Percentiles rank a stretch among this genome's conserved stretches.
Evolutionary conservation across 2,888 invertebrate genomes (phyloP).

Genomic region (Adelognathus sp.): DNA sequence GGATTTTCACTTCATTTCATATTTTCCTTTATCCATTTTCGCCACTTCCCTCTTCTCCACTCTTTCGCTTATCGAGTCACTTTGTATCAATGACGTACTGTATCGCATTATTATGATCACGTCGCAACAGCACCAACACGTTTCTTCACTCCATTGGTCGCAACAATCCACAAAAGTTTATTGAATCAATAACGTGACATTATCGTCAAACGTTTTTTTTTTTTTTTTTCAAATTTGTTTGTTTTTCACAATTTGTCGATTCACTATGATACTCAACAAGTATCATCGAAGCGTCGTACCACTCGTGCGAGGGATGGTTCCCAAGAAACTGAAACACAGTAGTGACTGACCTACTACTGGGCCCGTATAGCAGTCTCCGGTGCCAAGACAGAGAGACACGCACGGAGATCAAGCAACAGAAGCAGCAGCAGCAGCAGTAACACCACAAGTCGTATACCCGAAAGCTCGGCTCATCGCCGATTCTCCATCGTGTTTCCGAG

Average conservation of each 20-base stretch:
- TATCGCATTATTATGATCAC: background rate
- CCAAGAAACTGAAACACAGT: slow-evolving; percentile 69
- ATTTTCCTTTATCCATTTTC: background rate
- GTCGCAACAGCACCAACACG: background rate
- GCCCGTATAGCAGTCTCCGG: slow-evolving; percentile 54
- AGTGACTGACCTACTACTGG: slow-evolving; percentile 71
- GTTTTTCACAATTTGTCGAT: background rate
- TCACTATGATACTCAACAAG: slow-evolving; percentile 26
- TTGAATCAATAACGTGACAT: background rate
- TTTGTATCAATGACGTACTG: background rate
- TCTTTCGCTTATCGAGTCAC: background rate
- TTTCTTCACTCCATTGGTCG: background rate
- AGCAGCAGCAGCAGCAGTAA: slow-evolving; percentile 25
- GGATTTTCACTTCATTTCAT: background rate
- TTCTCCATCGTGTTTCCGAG: slow-evolving; percentile 34
- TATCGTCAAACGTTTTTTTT: background rate
- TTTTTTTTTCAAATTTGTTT: slow-evolving; percentile 18
- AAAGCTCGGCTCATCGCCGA: slow-evolving; percentile 45
- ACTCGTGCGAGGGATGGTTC: slow-evolving; percentile 64
- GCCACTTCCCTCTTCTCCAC: too few species aligned
- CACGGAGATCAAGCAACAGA: slow-evolving; percentile 17
- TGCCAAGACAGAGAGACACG: slow-evolving; percentile 54
- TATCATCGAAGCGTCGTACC: slow-evolving; percentile 33
- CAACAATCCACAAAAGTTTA: background rate
- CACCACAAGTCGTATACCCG: slow-evolving; percentile 42